Evolutionary conservation across 2,113 vertebrate genomes (phyloP).

Genomic region (Larimichthys polyactis): DNA sequence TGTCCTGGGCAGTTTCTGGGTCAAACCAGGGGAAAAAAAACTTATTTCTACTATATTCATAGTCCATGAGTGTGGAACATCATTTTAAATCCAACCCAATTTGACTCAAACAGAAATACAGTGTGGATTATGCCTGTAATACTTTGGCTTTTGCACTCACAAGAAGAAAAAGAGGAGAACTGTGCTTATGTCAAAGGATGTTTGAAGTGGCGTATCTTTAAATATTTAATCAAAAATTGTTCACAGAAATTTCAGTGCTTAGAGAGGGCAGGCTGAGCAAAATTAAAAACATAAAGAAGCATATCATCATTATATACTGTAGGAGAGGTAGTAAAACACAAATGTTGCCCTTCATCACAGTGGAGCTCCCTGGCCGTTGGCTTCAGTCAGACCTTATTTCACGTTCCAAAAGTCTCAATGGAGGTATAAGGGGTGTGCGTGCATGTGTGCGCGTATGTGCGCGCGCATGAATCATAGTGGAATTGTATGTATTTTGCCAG

Average conservation of each 20-base stretch:
- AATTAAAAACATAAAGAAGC: slow-evolving; percentile 10
- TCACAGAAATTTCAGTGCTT: background rate
- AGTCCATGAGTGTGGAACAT: slow-evolving; percentile 49
- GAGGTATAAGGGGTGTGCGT: background rate
- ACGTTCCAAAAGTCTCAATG: slow-evolving; percentile 61
- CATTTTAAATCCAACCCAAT: slow-evolving; percentile 57
- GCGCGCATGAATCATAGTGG: background rate
- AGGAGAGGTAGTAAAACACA: slow-evolving; percentile 23
- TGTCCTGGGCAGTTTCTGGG: slow-evolving; percentile 29
- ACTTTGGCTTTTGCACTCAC: slow-evolving; percentile 11
- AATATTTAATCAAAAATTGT: background rate
- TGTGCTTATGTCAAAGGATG: background rate
- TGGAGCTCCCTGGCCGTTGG: slow-evolving; percentile 31
- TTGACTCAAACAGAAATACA: slow-evolving; percentile 38
- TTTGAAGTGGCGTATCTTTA: background rate
- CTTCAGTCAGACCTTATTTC: slow-evolving; percentile 68
- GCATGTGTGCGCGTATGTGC: background rate
- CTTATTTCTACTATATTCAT: slow-evolving; percentile 28
- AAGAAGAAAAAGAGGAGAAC: background rate
- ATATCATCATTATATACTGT: background rate
- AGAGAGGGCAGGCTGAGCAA: background rate
- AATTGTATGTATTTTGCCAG: slow-evolving; percentile 45
- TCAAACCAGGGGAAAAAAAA: slow-evolving; percentile 1
- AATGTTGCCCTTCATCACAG: slow-evolving; percentile 47
- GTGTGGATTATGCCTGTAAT: slow-evolving; percentile 44